Evolutionary conservation across 2,888 invertebrate genomes (phyloP), one percentile per base, ranked within the genome.

Genomic region (Sialis lutaria): DNA sequence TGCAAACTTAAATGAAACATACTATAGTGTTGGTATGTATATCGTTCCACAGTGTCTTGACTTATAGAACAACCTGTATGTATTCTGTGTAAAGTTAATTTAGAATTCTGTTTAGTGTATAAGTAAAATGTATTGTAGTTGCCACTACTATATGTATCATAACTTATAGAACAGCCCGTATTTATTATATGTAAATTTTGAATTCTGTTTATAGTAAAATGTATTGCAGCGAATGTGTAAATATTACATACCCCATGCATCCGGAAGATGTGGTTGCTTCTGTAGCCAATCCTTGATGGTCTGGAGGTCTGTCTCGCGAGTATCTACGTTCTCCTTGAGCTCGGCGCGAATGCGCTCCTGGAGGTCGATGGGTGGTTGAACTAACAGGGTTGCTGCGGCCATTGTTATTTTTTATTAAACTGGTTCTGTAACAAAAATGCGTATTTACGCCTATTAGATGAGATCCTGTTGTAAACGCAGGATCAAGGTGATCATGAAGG

Each of bases 271-370:
- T 0, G 76, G 70, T 57, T 82, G 79, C 53, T 79, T 78, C 42
- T 69, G 64, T 49, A 82, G 62, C 82, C 82, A 82, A 58, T 79
- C 78, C 53, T 72, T 76, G 53, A 82, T 76, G 39, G 72, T 62
- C 40, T 67, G 71, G 51, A 78, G 65, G 60, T 79, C 83, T 53
- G 55, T 65, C 54, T 64, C 67, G 54, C 65, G 65, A 49, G 72
- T 74, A 50, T 67, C 70, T 42, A 71, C 70, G 53, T 75, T 73
- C 56, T 76, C 75, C 51, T 68, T 68, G 9, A 71, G 57, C 50
- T 69, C 68, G 45, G 64, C 60, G 33, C 67, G 60, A 55, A 69
- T 69, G 54, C 60, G 56, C 47, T 63, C 59, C 55, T 69, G 68
- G 54, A 67, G 60, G 49, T 69, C 69, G 31, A 65, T 62, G 34